Conservation (phyloP, 2,888 invertebrate species). For the Phrixothrix hirtus region DNA sequence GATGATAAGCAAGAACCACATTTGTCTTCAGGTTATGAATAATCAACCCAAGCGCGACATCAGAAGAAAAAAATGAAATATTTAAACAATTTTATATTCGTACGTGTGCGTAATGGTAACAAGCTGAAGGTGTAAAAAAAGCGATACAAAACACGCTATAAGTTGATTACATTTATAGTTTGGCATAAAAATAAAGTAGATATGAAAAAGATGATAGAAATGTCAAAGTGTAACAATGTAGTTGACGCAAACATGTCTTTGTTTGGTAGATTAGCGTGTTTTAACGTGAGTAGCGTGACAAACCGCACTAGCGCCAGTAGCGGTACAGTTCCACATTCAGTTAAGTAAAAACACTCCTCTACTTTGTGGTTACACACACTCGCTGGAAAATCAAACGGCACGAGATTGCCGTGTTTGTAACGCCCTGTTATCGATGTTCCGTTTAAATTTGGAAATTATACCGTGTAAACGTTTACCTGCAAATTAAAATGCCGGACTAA, state of each 20-base stretch:
- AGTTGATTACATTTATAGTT: constrained; percentile 4
- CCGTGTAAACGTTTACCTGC: constrained; percentile 28
- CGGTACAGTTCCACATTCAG: constrained; percentile 28
- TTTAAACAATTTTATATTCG: neutral
- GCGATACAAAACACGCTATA: constrained; percentile 10
- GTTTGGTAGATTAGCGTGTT: constrained; percentile 25
- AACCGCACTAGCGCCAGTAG: constrained; percentile 27
- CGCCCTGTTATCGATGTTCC: constrained; percentile 33
- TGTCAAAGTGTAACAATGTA: constrained; percentile 27
- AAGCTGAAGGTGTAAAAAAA: too few relatives aligned
- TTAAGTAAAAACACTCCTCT: constrained; percentile 30
- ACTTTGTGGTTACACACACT: constrained; percentile 31
- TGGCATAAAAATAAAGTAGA: constrained; percentile 1
- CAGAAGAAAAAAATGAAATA: too few relatives aligned
- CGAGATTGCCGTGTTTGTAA: constrained; percentile 32
- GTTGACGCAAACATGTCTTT: constrained; percentile 26
- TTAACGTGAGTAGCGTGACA: constrained; percentile 27
- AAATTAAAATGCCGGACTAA: constrained; percentile 29
- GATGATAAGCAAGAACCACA: too few relatives aligned
- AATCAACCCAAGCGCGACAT: too few relatives aligned
- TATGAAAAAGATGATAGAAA: constrained; percentile 29
- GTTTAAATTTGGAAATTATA: constrained; percentile 33
- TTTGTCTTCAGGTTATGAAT: too few relatives aligned
- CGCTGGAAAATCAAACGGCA: constrained; percentile 33
- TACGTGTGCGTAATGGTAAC: too few relatives aligned